Conservation (phyloP, 2,797 vertebrate genomes). For the Liasis olivaceus region DNA sequence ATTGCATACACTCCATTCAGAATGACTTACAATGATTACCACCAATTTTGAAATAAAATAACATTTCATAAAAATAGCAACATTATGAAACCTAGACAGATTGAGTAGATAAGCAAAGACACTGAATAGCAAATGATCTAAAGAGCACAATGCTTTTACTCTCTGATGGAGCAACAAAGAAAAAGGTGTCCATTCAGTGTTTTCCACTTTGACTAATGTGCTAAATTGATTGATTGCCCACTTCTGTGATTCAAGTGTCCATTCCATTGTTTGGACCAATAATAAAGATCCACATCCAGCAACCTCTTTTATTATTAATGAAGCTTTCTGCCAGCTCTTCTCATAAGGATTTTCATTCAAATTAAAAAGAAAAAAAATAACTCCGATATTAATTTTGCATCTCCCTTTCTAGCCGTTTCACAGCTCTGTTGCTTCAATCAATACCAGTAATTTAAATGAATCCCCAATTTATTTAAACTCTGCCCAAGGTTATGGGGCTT, state of each 20-base stretch:
- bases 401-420: slow-evolving; percentile 34
- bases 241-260: slow-evolving; percentile 37
- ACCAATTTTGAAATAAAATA: not conserved
- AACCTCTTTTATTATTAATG: slow-evolving; percentile 31
- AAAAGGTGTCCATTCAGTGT: not conserved
- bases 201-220: not conserved
- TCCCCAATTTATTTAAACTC: slow-evolving; percentile 19
- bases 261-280: slow-evolving; percentile 47
- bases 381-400: slow-evolving; percentile 52
- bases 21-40: not conserved
- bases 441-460: slow-evolving; percentile 55
- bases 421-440: slow-evolving; percentile 44
- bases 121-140: not conserved
- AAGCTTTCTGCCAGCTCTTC: slow-evolving; percentile 34
- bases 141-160: not conserved
- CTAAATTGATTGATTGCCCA: slow-evolving; percentile 8
- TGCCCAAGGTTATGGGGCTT: slow-evolving; percentile 14
- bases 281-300: slow-evolving; percentile 26
- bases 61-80: not conserved
- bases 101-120: not conserved
- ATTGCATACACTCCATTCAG: not conserved
- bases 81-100: not conserved
- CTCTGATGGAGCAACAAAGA: not conserved
- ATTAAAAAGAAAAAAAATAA: slow-evolving; percentile 2
- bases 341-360: slow-evolving; percentile 44